Conservation (phyloP, 1,140 invertebrate genomes). For the Drosophila tropicalis region DNA sequence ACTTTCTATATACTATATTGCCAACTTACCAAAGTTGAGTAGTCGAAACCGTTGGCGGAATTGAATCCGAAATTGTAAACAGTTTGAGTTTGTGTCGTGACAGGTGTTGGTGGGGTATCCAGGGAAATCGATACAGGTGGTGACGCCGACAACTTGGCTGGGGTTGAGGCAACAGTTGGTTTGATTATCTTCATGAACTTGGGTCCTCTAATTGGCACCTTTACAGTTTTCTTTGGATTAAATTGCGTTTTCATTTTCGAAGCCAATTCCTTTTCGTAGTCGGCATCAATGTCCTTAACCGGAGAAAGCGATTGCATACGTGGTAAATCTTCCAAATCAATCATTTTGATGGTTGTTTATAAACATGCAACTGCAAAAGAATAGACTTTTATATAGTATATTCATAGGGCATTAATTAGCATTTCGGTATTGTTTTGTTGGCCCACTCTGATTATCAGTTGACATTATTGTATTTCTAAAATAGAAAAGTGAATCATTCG, state of each 20-base stretch:
- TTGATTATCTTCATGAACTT: slow-evolving; percentile 55
- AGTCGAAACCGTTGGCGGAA: slow-evolving; percentile 21
- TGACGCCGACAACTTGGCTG: slow-evolving; percentile 23
- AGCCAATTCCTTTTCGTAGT: slow-evolving; percentile 25
- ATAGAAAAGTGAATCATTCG: neutral
- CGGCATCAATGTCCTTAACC: slow-evolving; percentile 59
- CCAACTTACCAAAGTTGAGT: slow-evolving; percentile 15
- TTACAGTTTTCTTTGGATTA: slow-evolving; percentile 42
- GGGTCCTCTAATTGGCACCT: slow-evolving; percentile 41
- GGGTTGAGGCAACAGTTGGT: slow-evolving; percentile 56
- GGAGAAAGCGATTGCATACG: slow-evolving; percentile 78
- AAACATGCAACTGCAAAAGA: slow-evolving; percentile 39
- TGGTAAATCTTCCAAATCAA: slow-evolving; percentile 75
- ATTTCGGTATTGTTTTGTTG: neutral
- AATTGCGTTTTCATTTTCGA: neutral
- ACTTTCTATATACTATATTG: neutral
- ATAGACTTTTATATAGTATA: slow-evolving; percentile 21
- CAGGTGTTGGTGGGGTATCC: slow-evolving; percentile 40
- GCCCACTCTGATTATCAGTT: neutral
- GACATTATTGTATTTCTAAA: neutral
- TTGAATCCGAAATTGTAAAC: slow-evolving; percentile 11
- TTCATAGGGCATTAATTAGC: neutral
- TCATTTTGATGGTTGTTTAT: slow-evolving; percentile 55
- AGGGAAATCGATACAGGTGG: slow-evolving; percentile 23
- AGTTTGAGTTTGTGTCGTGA: neutral